Conservation (phyloP, 2,888 invertebrate genomes). For the Pseudococcus longispinus region DNA sequence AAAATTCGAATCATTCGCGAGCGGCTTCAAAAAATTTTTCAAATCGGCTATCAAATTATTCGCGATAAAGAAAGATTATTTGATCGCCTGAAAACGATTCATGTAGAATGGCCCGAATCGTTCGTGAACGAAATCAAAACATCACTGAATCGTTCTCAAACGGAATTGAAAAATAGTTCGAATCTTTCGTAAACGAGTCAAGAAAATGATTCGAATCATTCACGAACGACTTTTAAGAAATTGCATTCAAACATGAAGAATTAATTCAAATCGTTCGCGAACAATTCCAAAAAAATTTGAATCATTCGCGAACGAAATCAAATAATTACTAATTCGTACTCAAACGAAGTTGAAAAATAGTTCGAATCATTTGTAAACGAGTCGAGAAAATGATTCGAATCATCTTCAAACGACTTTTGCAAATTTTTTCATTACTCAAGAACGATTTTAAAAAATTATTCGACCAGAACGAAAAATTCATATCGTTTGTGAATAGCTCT, state of each 20-base stretch:
- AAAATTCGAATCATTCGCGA: not conserved
- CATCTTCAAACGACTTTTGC: no score
- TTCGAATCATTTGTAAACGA: no score
- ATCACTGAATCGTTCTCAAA: no score
- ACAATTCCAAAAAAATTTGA: not conserved
- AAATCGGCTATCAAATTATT: not conserved
- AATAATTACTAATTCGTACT: no score
- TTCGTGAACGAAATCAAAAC: no score
- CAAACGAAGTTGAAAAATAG: no score
- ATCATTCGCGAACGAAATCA: no score
- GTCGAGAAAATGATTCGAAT: not conserved
- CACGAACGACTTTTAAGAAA: not conserved
- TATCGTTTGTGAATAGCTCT: not conserved
- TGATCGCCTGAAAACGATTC: no score
- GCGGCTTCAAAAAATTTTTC: not conserved
- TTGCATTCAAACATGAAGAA: no score
- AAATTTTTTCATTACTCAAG: not conserved
- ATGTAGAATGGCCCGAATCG: no score
- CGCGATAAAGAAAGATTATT: not conserved
- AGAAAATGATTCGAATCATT: not conserved
- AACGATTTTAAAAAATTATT: not conserved
- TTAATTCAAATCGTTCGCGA: not conserved
- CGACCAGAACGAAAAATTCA: not conserved
- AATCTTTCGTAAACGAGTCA: no score
- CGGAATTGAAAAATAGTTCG: no score